Evolutionary conservation across 2,797 vertebrate species (phyloP), one percentile per base, ranked within the genome.

Genomic region (Antennarius maculatus): DNA sequence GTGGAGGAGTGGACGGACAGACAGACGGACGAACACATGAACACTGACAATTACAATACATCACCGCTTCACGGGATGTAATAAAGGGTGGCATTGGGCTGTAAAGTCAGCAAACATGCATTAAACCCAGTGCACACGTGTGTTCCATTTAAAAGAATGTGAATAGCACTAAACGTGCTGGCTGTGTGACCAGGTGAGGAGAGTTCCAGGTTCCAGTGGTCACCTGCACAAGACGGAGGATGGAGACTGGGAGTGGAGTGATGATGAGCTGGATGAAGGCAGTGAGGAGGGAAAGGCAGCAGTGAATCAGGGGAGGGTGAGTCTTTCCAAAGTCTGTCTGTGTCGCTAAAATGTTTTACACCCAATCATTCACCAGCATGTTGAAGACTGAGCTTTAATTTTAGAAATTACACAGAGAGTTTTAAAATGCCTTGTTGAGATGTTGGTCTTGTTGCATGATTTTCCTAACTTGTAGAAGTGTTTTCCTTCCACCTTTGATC

Each of bases 241-340:
- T 31, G 97, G 97, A 15, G 97, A 98, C 77, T 99, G 97, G 97
- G 97, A 99, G 85, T 99, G 97, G 97, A 99, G 97, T 14, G 97
- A 99, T 4, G 96, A 99, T 1, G 97, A 98, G 89, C 92, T 99
- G 94, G 96, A 99, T 49, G 96, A 96, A 68, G 94, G 94, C 77
- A 99, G 95, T 0, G 95, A 97, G 74, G 97, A 98, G 86, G 96
- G 95, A 60, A 96, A 95, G 84, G 96, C 95, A 3, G 95, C 96
- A 1, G 93, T 95, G 87, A 96, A 92, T 86, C 96, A 95, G 84
- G 97, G 95, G 88, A 95, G 97, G 95, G 97, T 97, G 82, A 74
- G 68, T 49, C 71, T 13, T 39, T 14, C 18, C 48, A 23, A 27
- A 41, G 14, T 11, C 45, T 34, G 17, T 16, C 34, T 50, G 1